Conservation (phyloP, 2,113 vertebrate genomes). For the Gnathonemus echidnorhynchus region DNA sequence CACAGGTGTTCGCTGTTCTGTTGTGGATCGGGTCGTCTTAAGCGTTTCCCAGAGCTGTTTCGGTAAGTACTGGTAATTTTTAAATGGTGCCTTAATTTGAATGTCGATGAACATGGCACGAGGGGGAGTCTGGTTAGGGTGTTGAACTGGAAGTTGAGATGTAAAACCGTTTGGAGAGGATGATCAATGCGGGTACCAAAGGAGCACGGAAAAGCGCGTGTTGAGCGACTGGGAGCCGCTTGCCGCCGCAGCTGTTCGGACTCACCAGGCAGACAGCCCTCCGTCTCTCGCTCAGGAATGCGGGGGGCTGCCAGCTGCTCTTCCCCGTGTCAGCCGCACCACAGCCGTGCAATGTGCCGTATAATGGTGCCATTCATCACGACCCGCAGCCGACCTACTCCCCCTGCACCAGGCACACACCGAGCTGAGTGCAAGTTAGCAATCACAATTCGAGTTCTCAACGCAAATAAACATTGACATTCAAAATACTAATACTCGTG, state of each 20-base stretch:
- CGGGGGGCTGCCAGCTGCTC: constrained; percentile 16
- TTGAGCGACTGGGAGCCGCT: neutral
- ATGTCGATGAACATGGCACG: neutral
- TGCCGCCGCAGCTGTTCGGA: neutral
- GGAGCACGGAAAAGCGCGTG: neutral
- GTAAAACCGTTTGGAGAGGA: neutral
- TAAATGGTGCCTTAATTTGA: neutral
- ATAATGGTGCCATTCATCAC: constrained; percentile 25
- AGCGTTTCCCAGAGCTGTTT: neutral
- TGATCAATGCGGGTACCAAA: neutral
- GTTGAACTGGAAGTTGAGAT: neutral
- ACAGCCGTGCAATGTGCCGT: neutral
- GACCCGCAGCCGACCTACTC: neutral
- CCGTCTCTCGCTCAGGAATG: constrained; percentile 19
- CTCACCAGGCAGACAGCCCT: neutral
- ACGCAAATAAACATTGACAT: neutral
- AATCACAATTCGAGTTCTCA: neutral
- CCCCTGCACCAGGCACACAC: neutral
- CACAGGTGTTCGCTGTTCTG: neutral
- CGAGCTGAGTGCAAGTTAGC: neutral
- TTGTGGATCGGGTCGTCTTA: neutral
- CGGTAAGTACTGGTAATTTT: neutral
- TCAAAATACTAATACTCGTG: neutral
- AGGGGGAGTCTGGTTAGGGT: neutral
- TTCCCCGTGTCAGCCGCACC: neutral